Evolutionary conservation across 2,888 invertebrate species (phyloP), one percentile per base, ranked within the genome.

Genomic region (Blera fallax): DNA sequence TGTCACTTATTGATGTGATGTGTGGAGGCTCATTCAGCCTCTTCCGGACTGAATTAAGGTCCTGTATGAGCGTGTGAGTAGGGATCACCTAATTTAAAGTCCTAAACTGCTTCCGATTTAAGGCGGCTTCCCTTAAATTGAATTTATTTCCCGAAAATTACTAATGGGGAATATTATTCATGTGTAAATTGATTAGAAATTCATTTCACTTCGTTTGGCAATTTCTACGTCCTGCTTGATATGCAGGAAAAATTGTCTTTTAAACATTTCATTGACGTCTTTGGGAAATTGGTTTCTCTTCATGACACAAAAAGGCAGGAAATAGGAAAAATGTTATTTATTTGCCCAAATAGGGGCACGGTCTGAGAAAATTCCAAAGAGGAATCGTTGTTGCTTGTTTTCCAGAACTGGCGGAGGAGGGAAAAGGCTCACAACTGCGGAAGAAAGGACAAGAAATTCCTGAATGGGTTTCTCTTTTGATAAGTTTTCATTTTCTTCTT

Each of bases 101-200:
- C 69, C 32, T 65, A 45, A 34, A 34, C 37, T 52, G 52, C 16
- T 54, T 37, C 24, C 45, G 48, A 72, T 72, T 34, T 16, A 52
- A 43, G 56, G 16, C 29, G 27, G 34, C n/a, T 27, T 67, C 11
- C 11, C 54, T 45, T 10, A 56, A 76, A 70, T 76, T 69, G 21
- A 76, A 76, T 70, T 70, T 62, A 58, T 45, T 73, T 27, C 8
- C 18, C 14, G 21, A 43, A 74, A 72, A 70, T 72, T 65, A 34
- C 45, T 78, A 83, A 73, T 78, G 60, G 69, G 34, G 27, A 69
- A 83, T 58, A 74, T 79, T 74, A 79, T 79, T 84, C 83, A 84
- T 74, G 83, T 79, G 83, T 56, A 84, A 84, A 79, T 73, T 84
- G 78, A 84, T 84, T 84, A 84, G 78, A 79, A 79, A 84, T 74